Conservation (phyloP, 1,140 invertebrate species). For the Pollicipes pollicipes region DNA sequence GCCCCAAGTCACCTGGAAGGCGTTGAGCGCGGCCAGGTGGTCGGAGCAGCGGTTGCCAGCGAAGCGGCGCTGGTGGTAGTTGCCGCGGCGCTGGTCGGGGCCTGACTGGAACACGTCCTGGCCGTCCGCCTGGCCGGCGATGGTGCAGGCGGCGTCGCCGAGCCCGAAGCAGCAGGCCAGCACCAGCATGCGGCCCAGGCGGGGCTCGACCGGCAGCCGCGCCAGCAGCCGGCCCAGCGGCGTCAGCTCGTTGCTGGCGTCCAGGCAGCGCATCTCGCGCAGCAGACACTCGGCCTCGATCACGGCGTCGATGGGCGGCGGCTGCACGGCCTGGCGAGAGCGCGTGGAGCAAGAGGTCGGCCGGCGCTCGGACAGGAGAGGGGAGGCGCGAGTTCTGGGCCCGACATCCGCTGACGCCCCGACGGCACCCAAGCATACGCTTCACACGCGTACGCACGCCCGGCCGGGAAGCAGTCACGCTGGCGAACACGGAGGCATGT, state of each 20-base stretch:
- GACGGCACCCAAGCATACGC: no score
- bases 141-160: constrained; percentile 73
- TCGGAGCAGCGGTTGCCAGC: constrained; percentile 75
- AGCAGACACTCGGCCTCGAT: constrained; percentile 62
- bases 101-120: constrained; percentile 23
- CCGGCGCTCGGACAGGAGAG: no score
- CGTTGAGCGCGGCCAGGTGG: constrained; percentile 85
- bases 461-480: no score
- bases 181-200: constrained; percentile 88
- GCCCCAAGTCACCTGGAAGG: constrained; percentile 53
- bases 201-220: constrained; percentile 74
- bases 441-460: no score
- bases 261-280: constrained; percentile 68
- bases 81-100: constrained; percentile 34
- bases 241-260: constrained; percentile 63
- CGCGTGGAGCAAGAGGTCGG: no score
- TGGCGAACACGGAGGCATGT: no score
- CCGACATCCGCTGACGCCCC: no score
- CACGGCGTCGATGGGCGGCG: constrained; percentile 81
- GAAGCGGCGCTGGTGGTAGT: constrained; percentile 57
- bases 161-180: constrained; percentile 66
- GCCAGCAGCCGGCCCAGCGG: constrained; percentile 81
- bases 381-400: no score
- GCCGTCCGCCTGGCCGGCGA: constrained; percentile 55
- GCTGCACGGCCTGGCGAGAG: constrained; percentile 54